Evolutionary conservation across 2,888 invertebrate genomes (phyloP).

Genomic region (Drosophila pseudotalamancana): DNA sequence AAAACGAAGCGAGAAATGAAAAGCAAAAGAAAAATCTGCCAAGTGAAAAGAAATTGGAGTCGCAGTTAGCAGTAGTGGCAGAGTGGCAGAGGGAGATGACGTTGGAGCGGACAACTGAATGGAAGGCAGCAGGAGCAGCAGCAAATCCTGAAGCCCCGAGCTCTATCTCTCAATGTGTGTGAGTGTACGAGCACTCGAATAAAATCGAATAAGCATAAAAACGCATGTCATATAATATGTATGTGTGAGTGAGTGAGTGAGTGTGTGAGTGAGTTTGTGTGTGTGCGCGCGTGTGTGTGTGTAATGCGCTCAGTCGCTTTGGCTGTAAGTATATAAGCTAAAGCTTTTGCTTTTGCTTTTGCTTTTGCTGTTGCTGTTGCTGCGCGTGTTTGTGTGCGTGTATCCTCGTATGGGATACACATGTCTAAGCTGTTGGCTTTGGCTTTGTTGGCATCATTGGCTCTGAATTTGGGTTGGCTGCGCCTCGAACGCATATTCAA

Average conservation of each 20-base stretch:
- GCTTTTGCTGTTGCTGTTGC: too few relatives aligned
- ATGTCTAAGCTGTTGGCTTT: constrained; percentile 58
- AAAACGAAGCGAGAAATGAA: constrained; percentile 65
- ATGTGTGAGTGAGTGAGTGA: constrained; percentile 15
- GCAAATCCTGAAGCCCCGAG: constrained; percentile 77
- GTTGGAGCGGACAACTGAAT: constrained; percentile 4
- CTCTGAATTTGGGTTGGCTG: constrained; percentile 73
- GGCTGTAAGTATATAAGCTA: constrained; percentile 58
- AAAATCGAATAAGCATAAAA: constrained; percentile 77
- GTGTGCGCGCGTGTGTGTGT: constrained; percentile 29
- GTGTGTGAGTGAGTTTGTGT: constrained; percentile 23
- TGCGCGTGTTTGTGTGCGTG: constrained; percentile 24
- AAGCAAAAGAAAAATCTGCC: constrained; percentile 77
- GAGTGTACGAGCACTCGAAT: constrained; percentile 71
- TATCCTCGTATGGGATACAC: constrained; percentile 56
- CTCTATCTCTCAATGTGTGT: constrained; percentile 52
- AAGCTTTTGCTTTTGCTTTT: constrained; percentile 28
- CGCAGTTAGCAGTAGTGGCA: constrained; percentile 42
- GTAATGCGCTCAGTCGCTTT: constrained; percentile 37
- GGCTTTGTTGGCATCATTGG: constrained; percentile 34
- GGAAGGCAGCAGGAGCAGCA: constrained; percentile 48
- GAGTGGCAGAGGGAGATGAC: not conserved
- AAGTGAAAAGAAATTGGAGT: constrained; percentile 80
- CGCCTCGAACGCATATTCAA: constrained; percentile 75
- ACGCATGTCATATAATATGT: constrained; percentile 68